phyloP scores from a whole-genome alignment of 2,888 invertebrate genomes.

The Drymonia ruficornis region DNA sequence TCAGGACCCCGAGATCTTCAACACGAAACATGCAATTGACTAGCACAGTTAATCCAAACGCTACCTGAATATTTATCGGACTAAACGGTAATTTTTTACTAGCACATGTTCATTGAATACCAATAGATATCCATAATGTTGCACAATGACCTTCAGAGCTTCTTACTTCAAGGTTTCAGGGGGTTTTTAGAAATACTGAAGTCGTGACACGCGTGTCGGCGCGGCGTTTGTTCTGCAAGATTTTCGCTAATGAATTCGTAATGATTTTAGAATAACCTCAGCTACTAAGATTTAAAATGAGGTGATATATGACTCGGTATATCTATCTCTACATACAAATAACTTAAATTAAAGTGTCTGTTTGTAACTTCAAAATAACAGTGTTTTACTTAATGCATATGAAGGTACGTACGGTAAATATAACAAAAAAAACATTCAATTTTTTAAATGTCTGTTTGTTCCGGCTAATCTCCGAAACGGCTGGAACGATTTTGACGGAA shows the following conservation, averaged over 20 bases:
- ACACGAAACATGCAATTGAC: background rate
- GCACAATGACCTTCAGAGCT: slow-evolving; percentile 32
- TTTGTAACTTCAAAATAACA: too few species aligned
- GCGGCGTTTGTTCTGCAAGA: slow-evolving; percentile 28
- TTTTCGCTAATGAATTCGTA: slow-evolving; percentile 30
- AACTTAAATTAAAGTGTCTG: too few species aligned
- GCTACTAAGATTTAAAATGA: too few species aligned
- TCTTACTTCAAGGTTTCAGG: slow-evolving; percentile 30
- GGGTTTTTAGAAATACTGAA: slow-evolving; percentile 37
- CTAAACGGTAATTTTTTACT: slow-evolving; percentile 42
- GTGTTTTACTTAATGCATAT: too few species aligned
- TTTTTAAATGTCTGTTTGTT: too few species aligned
- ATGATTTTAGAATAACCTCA: slow-evolving; percentile 16
- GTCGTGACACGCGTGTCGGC: slow-evolving; percentile 28
- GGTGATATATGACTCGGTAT: too few species aligned
- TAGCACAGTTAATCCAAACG: slow-evolving; percentile 33
- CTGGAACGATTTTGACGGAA: too few species aligned
- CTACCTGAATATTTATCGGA: slow-evolving; percentile 39
- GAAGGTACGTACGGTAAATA: too few species aligned
- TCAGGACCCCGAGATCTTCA: too few species aligned
- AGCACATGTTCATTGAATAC: slow-evolving; percentile 37
- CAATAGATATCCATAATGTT: slow-evolving; percentile 31
- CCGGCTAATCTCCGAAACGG: too few species aligned
- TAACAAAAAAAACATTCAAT: too few species aligned
- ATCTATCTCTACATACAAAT: too few species aligned